phyloP scores from a whole-genome alignment of 2,888 invertebrate species.

The Argynnis bischoffii region DNA sequence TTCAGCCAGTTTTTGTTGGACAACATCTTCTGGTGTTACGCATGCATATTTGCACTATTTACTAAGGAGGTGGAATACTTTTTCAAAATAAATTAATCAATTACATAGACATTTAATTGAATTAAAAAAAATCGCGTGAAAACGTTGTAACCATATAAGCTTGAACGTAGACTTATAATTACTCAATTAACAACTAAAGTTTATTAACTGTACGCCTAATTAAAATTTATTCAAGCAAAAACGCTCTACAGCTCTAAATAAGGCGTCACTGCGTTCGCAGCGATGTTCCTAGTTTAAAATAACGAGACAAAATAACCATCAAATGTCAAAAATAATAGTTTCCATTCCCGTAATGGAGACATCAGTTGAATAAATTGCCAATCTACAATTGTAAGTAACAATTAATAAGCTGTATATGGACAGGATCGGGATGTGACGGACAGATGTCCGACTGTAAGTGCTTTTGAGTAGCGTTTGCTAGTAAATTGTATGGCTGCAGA shows the following conservation, averaged over 20 bases:
- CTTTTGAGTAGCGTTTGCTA: slow-evolving; percentile 23
- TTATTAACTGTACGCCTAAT: slow-evolving; percentile 26
- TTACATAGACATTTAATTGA: not conserved
- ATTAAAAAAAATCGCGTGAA: not conserved
- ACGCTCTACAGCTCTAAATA: slow-evolving; percentile 23
- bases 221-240: slow-evolving; percentile 26
- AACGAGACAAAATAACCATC: slow-evolving; percentile 35
- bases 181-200: slow-evolving; percentile 24
- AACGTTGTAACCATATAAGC: slow-evolving; percentile 4
- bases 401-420: slow-evolving; percentile 69
- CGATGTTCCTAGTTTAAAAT: slow-evolving; percentile 25
- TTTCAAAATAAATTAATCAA: not conserved
- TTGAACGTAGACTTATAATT: slow-evolving; percentile 16
- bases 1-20: not conserved
- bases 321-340: slow-evolving; percentile 61
- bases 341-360: slow-evolving; percentile 50
- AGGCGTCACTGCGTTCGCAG: slow-evolving; percentile 27
- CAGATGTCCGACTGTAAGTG: slow-evolving; percentile 45
- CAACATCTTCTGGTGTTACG: not conserved
- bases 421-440: slow-evolving; percentile 54
- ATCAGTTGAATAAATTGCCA: slow-evolving; percentile 66
- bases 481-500: slow-evolving; percentile 28
- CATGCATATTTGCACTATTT: not conserved
- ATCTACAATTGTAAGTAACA: slow-evolving; percentile 71
- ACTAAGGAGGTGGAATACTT: too few species aligned